phyloP scores from a whole-genome alignment of 2,113 vertebrate genomes.

The Oryzias melastigma region DNA sequence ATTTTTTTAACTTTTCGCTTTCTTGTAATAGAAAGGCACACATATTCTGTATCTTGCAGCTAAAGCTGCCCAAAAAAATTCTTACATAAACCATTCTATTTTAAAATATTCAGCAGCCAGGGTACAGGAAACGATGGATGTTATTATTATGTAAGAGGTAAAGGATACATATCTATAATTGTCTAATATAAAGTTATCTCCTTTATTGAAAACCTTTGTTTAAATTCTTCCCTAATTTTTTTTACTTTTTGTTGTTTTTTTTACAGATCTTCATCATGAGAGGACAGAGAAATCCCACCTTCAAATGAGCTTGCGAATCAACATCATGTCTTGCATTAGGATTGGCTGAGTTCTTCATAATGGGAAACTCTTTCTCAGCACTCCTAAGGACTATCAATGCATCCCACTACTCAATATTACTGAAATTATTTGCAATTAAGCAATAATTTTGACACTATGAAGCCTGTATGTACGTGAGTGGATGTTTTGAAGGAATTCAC shows the following conservation, averaged over 20 bases:
- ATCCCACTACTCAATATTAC: slow-evolving; percentile 15
- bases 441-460: slow-evolving; percentile 33
- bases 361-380: slow-evolving; percentile 40
- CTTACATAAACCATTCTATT: no score
- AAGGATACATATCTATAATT: background rate
- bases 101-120: no score
- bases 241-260: slow-evolving; percentile 48
- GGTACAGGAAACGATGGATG: background rate
- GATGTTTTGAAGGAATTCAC: slow-evolving; percentile 11
- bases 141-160: background rate
- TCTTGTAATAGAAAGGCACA: no score
- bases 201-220: background rate
- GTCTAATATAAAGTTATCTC: no score
- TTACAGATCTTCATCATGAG: slow-evolving; percentile 51
- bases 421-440: slow-evolving; percentile 21
- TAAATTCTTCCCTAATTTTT: slow-evolving; percentile 18
- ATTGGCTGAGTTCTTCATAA: slow-evolving; percentile 30
- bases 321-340: slow-evolving; percentile 14
- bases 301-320: slow-evolving; percentile 16
- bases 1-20: no score
- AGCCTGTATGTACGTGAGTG: background rate
- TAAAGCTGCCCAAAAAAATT: no score
- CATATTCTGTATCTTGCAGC: no score
- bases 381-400: slow-evolving; percentile 36
- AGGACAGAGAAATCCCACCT: slow-evolving; percentile 33